Percentiles rank a stretch among this genome's conserved stretches.
Conservation (phyloP, 2,113 vertebrate genomes). For the Pao palembangensis region DNA sequence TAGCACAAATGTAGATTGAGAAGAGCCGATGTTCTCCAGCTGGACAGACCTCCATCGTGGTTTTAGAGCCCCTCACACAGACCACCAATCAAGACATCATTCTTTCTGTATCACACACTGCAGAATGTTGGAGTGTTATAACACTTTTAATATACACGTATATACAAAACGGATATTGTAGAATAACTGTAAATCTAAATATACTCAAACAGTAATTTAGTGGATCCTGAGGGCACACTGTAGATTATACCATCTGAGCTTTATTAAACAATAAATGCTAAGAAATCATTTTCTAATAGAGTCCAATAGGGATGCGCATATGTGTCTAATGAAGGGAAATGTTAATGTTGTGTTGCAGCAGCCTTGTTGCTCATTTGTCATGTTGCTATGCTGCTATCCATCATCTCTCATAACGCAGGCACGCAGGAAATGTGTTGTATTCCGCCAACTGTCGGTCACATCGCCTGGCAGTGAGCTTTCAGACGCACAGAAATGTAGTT, state of each 20-base stretch:
- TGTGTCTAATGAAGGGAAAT: constrained; percentile 6
- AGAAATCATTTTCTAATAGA: constrained; percentile 3
- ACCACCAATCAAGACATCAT: constrained; percentile 37
- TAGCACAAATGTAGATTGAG: constrained; percentile 8
- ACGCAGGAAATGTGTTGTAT: constrained; percentile 15
- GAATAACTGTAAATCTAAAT: constrained; percentile 49
- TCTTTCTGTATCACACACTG: constrained; percentile 37
- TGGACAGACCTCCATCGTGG: not conserved
- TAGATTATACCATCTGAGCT: constrained; percentile 36
- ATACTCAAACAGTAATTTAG: constrained; percentile 39
- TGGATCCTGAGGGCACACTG: constrained; percentile 12
- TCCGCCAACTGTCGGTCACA: constrained; percentile 2
- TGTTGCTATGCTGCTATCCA: constrained; percentile 24
- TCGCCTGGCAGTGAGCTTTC: constrained; percentile 31
- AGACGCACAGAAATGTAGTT: constrained; percentile 33
- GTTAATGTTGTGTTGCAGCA: constrained; percentile 2
- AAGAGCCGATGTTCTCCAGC: not conserved
- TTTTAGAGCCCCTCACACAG: constrained; percentile 14
- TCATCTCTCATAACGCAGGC: constrained; percentile 12
- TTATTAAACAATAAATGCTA: constrained; percentile 54
- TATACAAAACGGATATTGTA: constrained; percentile 43
- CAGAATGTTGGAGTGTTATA: not conserved
- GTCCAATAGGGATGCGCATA: not conserved
- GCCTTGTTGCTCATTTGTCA: constrained; percentile 11
- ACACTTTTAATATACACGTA: constrained; percentile 2